Base-by-base conservation (phyloP, 1,140 invertebrate species). In the Druon quercuslanigerum region DNA sequence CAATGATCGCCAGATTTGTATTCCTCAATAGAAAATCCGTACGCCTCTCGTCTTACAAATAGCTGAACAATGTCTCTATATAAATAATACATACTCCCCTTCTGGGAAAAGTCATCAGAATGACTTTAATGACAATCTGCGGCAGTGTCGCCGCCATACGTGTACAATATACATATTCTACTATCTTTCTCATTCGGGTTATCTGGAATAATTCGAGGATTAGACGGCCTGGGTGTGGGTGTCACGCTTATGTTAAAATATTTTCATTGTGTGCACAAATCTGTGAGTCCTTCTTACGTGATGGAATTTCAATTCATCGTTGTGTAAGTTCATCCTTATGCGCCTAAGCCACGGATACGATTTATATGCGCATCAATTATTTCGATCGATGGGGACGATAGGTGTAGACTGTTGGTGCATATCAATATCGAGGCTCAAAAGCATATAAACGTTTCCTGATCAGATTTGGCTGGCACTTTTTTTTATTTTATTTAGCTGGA, bases 331-430 rank as follows among this genome's bases (percentile, higher is more conserved):
- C 33, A 33, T 66, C 20, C 20, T 66, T 33, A 66, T n/a, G 60
- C 25, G 46, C 40, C 40, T 40, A 16, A 66, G 60, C 60, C 33
- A 66, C 60, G 60, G 40, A 40, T 66, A 6, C 25, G 7, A 66
- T 66, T 66, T 66, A 40, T 66, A 66, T 66, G 60, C 60, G 60
- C 60, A 46, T 66, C 60, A 33, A 66, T 66, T 66, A 66, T 40
- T 66, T 66, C 16, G 13, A 66, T 40, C 25, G 57, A 60, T 60
- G 40, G 40, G 8, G 40, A 46, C 40, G 40, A 46, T 46, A 46
- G 9, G 8, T 46, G 40, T 9, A 46, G 40, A 46, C 40, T 46
- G 40, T 46, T 8, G 40, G 40, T 46, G 40, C 40, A 46, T 46
- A 46, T 46, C 40, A 46, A 46, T 9, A 11, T 46, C 40, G 9